Conservation (phyloP, 2,888 invertebrate genomes). For the Dolichopus griseipennis region DNA sequence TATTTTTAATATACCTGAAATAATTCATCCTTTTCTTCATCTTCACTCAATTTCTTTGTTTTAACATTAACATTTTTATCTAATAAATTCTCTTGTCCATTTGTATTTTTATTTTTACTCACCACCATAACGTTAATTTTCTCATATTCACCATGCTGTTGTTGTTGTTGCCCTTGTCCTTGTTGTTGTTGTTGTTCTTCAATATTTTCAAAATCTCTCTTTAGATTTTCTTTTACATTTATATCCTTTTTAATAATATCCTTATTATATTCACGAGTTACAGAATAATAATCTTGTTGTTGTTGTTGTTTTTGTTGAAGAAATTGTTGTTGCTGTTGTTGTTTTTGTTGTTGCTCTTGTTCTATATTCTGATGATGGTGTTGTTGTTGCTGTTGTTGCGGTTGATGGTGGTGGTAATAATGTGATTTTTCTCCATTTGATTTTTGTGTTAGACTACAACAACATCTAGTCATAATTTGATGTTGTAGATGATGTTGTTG, state of each 20-base stretch:
- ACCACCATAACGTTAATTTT: background rate
- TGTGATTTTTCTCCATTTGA: background rate
- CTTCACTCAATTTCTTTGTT: conserved; percentile 15
- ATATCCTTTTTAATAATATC: conserved; percentile 10
- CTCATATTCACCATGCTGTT: conserved; percentile 14
- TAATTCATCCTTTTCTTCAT: conserved; percentile 25
- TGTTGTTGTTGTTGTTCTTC: too few species aligned
- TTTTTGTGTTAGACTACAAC: background rate
- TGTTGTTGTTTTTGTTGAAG: background rate
- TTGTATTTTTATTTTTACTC: conserved; percentile 11
- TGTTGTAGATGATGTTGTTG: background rate
- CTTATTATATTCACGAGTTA: background rate
- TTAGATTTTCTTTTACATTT: conserved; percentile 18
- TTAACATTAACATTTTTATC: conserved; percentile 12
- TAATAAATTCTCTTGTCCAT: conserved; percentile 12
- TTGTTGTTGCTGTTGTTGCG: too few species aligned
- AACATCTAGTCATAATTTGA: conserved; percentile 12
- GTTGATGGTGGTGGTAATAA: background rate
- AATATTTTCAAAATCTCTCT: conserved; percentile 16
- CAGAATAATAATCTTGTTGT: background rate
- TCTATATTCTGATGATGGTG: too few species aligned
- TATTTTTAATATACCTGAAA: conserved; percentile 23
- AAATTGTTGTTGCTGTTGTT: background rate
- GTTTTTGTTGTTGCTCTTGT: background rate
- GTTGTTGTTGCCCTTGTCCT: too few species aligned